Evolutionary conservation across 1,140 invertebrate genomes (phyloP), one percentile per base, ranked within the genome.

Genomic region (Cyphomyrmex costatus): DNA sequence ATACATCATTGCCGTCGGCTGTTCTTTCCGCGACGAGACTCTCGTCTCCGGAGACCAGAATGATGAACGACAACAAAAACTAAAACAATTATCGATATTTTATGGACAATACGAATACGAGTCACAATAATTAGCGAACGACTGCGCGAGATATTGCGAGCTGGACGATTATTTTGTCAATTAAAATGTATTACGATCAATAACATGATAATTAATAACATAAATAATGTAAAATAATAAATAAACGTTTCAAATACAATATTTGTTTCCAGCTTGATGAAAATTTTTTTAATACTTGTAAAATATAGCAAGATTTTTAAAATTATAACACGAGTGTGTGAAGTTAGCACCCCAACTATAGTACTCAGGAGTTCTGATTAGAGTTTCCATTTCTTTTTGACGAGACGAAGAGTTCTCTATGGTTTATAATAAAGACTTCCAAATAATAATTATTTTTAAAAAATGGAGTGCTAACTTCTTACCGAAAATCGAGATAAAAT

Each of bases 11-110:
- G 7, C 27, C 36, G 2, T 86, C 82, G 3, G 14, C n/a, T 24
- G 73, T 36, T 66, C 86, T 92, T 24, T 86, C 77, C 0, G 79
- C 21, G 8, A 79, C 61, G 19, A 73, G 80, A 33, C 74, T 21
- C 66, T 78, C 84, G 49, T 79, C 85, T 49, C 36, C 84, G 56
- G 90, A 61, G 4, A 79, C 88, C 66, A 93, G 33, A 8, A 78
- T 80, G 24, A 84, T 61, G 68, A 93, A 56, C 33, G 87, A 89
- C 1, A 93, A 53, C 21, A 93, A 33, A 49, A 91, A 42, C 92
- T 93, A 61, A 21, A 80, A 89, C 24, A 80, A 80, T 80, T 33
- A 46, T 53, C 60, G 42, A 51, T 42, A 19, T n/a, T n/a, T n/a
- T 14, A 61, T 66, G 3, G 24, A 65, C 76, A 51, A 30, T 21